phyloP scores from a whole-genome alignment of 1,140 invertebrate genomes.

The Coptotermes formosanus region DNA sequence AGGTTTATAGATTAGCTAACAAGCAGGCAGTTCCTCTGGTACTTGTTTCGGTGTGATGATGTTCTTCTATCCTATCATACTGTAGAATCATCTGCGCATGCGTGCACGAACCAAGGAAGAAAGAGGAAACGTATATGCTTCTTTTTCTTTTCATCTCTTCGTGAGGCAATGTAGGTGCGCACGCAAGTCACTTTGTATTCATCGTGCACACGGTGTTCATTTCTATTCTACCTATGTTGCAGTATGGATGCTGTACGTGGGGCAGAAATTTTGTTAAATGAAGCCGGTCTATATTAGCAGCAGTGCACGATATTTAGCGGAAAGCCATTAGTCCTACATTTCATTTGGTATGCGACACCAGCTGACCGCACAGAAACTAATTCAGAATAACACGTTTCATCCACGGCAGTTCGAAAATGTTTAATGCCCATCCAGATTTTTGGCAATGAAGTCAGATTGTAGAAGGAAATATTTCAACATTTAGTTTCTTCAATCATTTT shows the following conservation, averaged over 20 bases:
- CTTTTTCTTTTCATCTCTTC: not conserved
- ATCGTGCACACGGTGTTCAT: not conserved
- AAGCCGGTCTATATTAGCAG: not conserved
- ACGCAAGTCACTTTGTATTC: not conserved
- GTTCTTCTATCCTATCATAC: constrained; percentile 8
- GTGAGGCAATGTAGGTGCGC: not conserved
- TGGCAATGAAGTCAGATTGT: too few relatives aligned
- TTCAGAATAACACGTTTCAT: too few relatives aligned
- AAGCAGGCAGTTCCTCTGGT: not conserved
- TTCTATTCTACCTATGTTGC: not conserved
- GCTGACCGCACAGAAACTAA: too few relatives aligned
- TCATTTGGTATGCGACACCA: too few relatives aligned
- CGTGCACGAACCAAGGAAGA: not conserved
- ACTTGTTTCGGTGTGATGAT: not conserved
- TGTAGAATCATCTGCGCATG: constrained; percentile 12
- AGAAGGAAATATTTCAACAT: too few relatives aligned
- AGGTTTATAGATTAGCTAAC: constrained; percentile 6
- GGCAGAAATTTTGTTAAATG: not conserved
- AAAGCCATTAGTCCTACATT: too few relatives aligned
- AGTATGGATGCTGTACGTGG: not conserved
- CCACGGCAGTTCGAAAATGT: too few relatives aligned
- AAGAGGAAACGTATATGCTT: not conserved
- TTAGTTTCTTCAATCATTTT: too few relatives aligned
- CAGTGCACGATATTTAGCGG: not conserved
- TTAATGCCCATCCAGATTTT: too few relatives aligned